Percentiles rank a stretch among this genome's conserved stretches.
phyloP scores from a whole-genome alignment of 2,888 invertebrate genomes.

The Mimas tiliae region DNA sequence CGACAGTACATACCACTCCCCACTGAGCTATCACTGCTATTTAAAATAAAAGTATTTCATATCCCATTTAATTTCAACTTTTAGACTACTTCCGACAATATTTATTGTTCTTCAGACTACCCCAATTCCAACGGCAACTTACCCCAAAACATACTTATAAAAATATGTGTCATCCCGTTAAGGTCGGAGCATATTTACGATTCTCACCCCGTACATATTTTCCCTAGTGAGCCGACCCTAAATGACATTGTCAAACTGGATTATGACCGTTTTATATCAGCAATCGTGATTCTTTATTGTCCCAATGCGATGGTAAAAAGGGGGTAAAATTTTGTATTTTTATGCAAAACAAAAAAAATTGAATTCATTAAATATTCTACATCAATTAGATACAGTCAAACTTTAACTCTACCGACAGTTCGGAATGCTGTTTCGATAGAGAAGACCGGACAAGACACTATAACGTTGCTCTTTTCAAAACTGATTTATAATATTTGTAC shows the following conservation, averaged over 20 bases:
- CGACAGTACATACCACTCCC: too few relatives aligned
- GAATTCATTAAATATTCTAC: too few relatives aligned
- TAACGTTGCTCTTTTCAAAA: too few relatives aligned
- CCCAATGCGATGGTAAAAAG: not conserved
- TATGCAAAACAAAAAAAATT: not conserved
- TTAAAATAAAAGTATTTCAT: too few relatives aligned
- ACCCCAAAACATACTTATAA: not conserved
- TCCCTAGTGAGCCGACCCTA: not conserved
- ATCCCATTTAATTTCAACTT: too few relatives aligned
- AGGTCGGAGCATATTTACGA: slow-evolving; percentile 1
- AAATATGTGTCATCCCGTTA: not conserved
- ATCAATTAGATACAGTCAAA: too few relatives aligned
- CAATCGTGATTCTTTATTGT: not conserved
- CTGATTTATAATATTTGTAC: too few relatives aligned
- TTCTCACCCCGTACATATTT: not conserved
- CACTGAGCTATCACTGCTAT: too few relatives aligned
- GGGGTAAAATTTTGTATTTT: not conserved
- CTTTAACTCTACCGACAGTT: too few relatives aligned
- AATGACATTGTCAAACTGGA: slow-evolving; percentile 12
- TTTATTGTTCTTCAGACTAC: not conserved
- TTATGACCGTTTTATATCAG: slow-evolving; percentile 3
- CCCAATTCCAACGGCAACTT: not conserved
- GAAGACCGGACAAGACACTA: too few relatives aligned
- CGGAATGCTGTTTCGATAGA: too few relatives aligned
- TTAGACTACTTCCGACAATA: not conserved